phyloP scores from a whole-genome alignment of 2,888 invertebrate genomes.

The Latrodectus hesperus region DNA sequence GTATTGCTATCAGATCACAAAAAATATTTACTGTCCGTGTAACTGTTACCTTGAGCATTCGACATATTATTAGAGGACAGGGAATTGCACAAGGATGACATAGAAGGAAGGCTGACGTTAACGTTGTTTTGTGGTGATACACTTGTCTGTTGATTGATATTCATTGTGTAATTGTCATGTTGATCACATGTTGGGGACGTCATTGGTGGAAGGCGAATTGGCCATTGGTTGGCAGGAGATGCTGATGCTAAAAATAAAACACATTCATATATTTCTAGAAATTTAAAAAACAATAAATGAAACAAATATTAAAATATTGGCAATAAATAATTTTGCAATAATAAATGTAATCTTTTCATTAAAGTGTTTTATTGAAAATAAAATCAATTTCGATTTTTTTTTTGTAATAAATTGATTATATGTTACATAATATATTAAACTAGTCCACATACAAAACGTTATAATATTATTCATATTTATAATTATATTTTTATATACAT shows the following conservation, averaged over 20 bases:
- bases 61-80: slow-evolving; percentile 11
- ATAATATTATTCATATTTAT: too few relatives aligned
- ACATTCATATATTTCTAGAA: background rate
- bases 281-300: too few relatives aligned
- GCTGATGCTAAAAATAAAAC: slow-evolving; percentile 24
- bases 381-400: too few relatives aligned
- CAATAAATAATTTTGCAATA: too few relatives aligned
- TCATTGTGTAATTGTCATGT: slow-evolving; percentile 17
- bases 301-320: too few relatives aligned
- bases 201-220: slow-evolving; percentile 25
- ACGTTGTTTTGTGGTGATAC: slow-evolving; percentile 15
- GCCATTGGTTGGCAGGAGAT: slow-evolving; percentile 27
- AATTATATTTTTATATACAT: too few relatives aligned
- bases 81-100: slow-evolving; percentile 51
- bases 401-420: too few relatives aligned
- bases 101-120: slow-evolving; percentile 48
- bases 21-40: slow-evolving; percentile 52
- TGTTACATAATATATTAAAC: too few relatives aligned
- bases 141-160: slow-evolving; percentile 2
- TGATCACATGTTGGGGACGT: slow-evolving; percentile 35
- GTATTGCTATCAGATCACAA: slow-evolving; percentile 39
- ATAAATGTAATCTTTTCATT: too few relatives aligned
- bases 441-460: too few relatives aligned
- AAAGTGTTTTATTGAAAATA: too few relatives aligned
- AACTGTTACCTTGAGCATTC: slow-evolving; percentile 18